Evolutionary conservation across 2,797 vertebrate species (phyloP).

Genomic region (Cirrhinus mrigala): DNA sequence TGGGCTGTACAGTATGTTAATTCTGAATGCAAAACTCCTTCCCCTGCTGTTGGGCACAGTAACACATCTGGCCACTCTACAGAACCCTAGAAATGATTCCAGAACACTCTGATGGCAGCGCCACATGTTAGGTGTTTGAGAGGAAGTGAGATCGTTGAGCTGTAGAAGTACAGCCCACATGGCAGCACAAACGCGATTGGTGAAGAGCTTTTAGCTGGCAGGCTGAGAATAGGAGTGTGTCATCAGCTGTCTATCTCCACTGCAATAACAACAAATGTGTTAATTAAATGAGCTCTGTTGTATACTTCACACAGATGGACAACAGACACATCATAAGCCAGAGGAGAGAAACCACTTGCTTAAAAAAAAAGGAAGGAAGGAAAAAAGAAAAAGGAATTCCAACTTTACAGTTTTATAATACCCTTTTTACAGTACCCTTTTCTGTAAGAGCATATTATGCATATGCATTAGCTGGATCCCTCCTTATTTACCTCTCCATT

Average conservation of each 20-base stretch:
- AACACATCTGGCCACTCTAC: constrained; percentile 18
- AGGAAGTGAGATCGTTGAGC: constrained; percentile 30
- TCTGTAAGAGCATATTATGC: background rate
- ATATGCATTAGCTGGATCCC: too few relatives aligned
- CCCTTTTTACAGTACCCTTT: background rate
- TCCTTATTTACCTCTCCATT: too few relatives aligned
- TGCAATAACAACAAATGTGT: constrained; percentile 12
- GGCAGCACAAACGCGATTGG: background rate
- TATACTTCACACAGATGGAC: constrained; percentile 30
- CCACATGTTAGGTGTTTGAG: constrained; percentile 16
- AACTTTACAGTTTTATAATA: background rate
- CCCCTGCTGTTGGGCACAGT: constrained; percentile 6
- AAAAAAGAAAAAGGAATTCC: background rate
- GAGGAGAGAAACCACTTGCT: background rate
- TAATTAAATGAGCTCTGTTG: constrained; percentile 22
- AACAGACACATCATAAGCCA: background rate
- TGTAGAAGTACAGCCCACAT: constrained; percentile 18
- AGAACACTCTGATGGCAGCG: constrained; percentile 1
- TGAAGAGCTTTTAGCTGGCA: constrained; percentile 33
- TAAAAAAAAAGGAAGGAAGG: background rate
- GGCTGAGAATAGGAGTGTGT: background rate
- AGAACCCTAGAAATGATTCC: background rate
- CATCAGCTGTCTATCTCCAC: constrained; percentile 21
- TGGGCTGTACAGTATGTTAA: constrained; percentile 11
- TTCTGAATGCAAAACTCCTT: background rate